Conservation (phyloP, 2,113 vertebrate species). For the Microcebus ravelobensis region DNA sequence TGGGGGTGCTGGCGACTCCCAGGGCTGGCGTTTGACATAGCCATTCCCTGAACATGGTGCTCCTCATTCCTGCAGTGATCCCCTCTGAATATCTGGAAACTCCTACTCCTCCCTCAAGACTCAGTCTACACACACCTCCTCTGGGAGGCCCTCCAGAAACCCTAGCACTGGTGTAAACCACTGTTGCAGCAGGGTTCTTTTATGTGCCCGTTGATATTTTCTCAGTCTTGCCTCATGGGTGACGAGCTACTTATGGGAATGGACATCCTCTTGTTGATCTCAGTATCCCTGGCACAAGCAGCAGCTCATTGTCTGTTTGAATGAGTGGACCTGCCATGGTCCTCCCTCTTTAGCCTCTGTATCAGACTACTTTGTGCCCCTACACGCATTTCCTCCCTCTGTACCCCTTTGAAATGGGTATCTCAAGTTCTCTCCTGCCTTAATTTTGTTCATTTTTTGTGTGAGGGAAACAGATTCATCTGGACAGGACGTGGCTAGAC, state of each 20-base stretch:
- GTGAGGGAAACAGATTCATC: not conserved
- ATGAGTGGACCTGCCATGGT: not conserved
- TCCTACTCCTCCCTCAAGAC: too few relatives aligned
- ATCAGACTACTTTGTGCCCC: not conserved
- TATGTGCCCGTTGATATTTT: not conserved
- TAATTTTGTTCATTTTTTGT: not conserved
- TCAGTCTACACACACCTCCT: not conserved
- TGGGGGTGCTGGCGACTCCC: not conserved
- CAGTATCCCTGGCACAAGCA: not conserved
- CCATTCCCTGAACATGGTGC: fast-evolving
- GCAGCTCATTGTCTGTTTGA: not conserved
- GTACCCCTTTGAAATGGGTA: not conserved
- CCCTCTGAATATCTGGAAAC: not conserved
- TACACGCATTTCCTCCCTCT: too few relatives aligned
- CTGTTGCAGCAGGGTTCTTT: too few relatives aligned
- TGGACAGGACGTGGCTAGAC: fast-evolving
- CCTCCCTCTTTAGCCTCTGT: not conserved
- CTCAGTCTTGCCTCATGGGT: too few relatives aligned
- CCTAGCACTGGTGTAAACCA: not conserved
- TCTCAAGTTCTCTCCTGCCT: not conserved
- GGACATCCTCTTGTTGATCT: not conserved
- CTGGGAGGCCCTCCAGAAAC: not conserved
- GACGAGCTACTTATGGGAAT: not conserved
- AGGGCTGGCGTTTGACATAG: not conserved
- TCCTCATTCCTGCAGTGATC: not conserved